These are phyloP conservation scores for Merluccius polli DNA, from an alignment of 2,797 vertebrate species.

Conservation along the genomic window DNA sequence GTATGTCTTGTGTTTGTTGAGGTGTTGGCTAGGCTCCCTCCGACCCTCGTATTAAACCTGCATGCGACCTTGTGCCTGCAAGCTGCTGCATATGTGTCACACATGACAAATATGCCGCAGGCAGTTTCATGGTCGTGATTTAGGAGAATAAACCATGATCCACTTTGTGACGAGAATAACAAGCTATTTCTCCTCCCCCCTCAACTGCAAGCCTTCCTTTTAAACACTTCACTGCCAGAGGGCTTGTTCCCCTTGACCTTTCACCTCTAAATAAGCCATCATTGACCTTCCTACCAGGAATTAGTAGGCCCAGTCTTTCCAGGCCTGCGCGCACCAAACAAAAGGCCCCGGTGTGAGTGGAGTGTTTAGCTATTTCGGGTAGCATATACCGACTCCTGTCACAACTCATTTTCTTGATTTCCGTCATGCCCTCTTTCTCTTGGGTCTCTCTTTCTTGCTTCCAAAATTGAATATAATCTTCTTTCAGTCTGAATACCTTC, in stretches of 20 bases:
- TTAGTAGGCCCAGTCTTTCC: slow-evolving; percentile 20
- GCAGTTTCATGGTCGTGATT: not conserved
- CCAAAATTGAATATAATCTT: not conserved
- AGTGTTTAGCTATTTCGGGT: slow-evolving; percentile 47
- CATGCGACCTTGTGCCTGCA: no score
- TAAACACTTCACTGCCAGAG: slow-evolving; percentile 32
- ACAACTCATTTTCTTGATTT: slow-evolving; percentile 24
- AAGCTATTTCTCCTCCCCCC: not conserved
- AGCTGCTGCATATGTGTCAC: not conserved
- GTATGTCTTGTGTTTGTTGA: no score
- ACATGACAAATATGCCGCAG: no score
- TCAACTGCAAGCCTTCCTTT: not conserved
- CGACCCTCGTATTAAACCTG: no score
- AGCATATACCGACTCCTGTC: slow-evolving; percentile 37
- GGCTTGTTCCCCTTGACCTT: slow-evolving; percentile 48
- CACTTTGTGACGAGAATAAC: not conserved
- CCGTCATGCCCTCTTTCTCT: not conserved
- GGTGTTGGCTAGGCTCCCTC: no score
- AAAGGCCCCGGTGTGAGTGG: slow-evolving; percentile 24
- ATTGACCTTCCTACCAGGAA: slow-evolving; percentile 39
- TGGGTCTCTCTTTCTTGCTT: not conserved
- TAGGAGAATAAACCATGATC: not conserved
- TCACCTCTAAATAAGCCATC: slow-evolving; percentile 41
- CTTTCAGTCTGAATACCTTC: not conserved
- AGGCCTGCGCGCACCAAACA: slow-evolving; percentile 39